Percentiles rank a stretch among this genome's conserved stretches.
These are phyloP conservation scores for Murina feae DNA, from an alignment of 2,113 vertebrate genomes.

Conservation along the genomic window DNA sequence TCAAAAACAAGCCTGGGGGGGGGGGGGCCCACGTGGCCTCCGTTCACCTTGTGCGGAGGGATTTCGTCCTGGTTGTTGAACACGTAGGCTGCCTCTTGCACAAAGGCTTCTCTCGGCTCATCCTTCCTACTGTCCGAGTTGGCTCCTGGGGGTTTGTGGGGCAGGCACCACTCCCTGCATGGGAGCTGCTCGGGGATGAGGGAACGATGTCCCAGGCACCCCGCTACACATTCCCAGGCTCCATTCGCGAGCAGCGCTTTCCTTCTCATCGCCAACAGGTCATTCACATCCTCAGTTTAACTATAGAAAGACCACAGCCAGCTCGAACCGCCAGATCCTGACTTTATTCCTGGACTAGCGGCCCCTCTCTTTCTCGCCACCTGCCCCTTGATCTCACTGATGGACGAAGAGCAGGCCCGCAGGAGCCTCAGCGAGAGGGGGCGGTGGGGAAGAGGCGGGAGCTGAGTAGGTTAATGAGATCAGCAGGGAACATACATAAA, in stretches of 20 bases:
- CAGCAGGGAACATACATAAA: background rate
- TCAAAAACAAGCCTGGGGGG: background rate
- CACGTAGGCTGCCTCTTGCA: background rate
- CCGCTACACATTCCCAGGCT: background rate
- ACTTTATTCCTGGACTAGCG: background rate
- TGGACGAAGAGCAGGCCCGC: background rate
- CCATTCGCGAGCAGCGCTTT: background rate
- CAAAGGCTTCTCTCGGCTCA: background rate
- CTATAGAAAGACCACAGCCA: background rate
- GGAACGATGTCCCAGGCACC: background rate
- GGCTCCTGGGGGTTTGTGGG: background rate
- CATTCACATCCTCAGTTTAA: background rate
- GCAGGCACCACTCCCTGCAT: background rate
- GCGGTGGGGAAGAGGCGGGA: background rate
- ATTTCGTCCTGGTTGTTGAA: background rate
- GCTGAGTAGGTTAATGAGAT: background rate
- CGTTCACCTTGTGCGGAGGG: background rate
- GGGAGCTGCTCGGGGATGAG: background rate
- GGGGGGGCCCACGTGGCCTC: fast-evolving
- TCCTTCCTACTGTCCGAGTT: background rate
- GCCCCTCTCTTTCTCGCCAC: background rate
- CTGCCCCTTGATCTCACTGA: background rate
- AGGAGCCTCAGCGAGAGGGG: background rate
- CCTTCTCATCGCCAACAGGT: background rate
- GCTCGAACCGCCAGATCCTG: background rate